These are phyloP conservation scores for Polietes domitor DNA, from an alignment of 2,888 invertebrate genomes.

Conservation along the genomic window DNA sequence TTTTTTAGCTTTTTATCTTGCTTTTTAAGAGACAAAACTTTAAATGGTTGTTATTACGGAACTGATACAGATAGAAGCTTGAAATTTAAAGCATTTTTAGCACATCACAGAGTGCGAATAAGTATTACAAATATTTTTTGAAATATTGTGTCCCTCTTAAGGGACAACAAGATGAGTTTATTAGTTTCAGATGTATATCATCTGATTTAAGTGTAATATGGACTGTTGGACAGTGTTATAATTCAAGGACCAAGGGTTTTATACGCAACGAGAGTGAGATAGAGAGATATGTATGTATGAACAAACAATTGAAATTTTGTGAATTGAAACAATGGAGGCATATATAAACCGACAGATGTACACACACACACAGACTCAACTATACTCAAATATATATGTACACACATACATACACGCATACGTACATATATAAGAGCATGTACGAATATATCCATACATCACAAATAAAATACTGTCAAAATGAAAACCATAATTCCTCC, in stretches of 20 bases:
- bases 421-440: neutral
- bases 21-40: too few relatives aligned
- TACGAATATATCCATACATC: neutral
- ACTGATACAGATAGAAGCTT: too few relatives aligned
- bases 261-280: neutral
- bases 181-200: too few relatives aligned
- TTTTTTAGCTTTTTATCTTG: too few relatives aligned
- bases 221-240: too few relatives aligned
- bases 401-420: neutral
- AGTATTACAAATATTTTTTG: too few relatives aligned
- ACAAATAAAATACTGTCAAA: constrained; percentile 51
- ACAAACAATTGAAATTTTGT: neutral
- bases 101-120: too few relatives aligned
- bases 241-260: neutral
- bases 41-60: too few relatives aligned
- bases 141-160: too few relatives aligned
- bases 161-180: too few relatives aligned
- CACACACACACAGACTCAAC: neutral
- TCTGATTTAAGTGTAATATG: too few relatives aligned
- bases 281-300: neutral
- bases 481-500: constrained; percentile 54
- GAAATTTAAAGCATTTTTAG: too few relatives aligned
- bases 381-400: neutral
- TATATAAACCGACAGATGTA: neutral
- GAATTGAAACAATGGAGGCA: neutral